Evolutionary conservation across 2,113 vertebrate species (phyloP), one percentile per base, ranked within the genome.

Genomic region (Hassar affinis): DNA sequence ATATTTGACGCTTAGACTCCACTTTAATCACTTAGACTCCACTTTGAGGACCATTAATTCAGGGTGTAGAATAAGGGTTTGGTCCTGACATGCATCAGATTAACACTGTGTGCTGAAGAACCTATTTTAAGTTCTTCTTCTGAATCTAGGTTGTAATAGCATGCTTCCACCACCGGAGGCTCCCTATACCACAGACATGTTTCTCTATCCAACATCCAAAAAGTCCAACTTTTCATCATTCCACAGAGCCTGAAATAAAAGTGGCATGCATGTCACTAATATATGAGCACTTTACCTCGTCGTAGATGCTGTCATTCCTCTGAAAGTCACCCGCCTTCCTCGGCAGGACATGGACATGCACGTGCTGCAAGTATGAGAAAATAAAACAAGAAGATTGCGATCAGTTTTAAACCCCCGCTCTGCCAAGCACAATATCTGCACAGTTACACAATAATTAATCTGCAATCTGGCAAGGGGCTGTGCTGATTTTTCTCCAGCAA

Each of bases 341-440:
- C 30, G 96, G 92, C 69, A 98, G 93, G 69, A 97, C 72, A 0
- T 97, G 96, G 88, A 97, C 89, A 1, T 97, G 96, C 66, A 97
- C 95, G n/a, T 98, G 97, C 95, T 97, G 92, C 72, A 93, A 92
- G 78, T 47, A 64, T 79, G 10, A 66, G 75, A 68, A 25, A 85
- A 86, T 33, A 86, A 12, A 87, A 76, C 51, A 83, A 10, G 49
- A 47, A n/a, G 45, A 74, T 85, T 20, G 71, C 62, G 79, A 56
- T 56, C 72, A 33, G 27, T 56, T 77, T 38, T 25, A 18, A 45
- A 12, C 20, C 52, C 54, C 82, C 47, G 75, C 85, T 85, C 76
- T 81, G 87, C 77, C 88, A 84, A 57, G 57, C 79, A 69, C 71
- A 78, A 42, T 78, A 85, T 83, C 79, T 80, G n/a, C 17, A 81